Evolutionary conservation across 2,797 vertebrate species (phyloP).

Genomic region (Arrhamphus sclerolepis): DNA sequence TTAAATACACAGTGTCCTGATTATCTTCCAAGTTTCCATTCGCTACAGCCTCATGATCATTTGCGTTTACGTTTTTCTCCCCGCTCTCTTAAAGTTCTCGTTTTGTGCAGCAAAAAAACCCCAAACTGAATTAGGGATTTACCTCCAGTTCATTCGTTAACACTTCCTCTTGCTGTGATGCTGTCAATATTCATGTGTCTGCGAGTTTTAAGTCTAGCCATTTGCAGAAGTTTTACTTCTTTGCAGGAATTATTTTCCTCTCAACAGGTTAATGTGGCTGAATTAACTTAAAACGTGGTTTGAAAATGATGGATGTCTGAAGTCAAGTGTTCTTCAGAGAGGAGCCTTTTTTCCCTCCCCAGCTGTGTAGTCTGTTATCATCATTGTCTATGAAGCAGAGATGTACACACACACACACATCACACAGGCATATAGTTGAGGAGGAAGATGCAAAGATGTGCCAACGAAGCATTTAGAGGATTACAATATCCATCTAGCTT

Average conservation of each 20-base stretch:
- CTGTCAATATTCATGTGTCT: no score
- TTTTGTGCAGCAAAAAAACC: no score
- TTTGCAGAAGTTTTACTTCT: no score
- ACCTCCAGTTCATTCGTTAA: no score
- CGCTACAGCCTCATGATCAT: background rate
- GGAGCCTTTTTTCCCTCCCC: background rate
- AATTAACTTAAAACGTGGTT: constrained; percentile 26
- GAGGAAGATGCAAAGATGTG: constrained; percentile 1
- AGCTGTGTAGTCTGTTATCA: constrained; percentile 26
- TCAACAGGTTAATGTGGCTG: constrained; percentile 30
- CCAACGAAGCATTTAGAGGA: constrained; percentile 31
- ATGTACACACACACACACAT: constrained; percentile 12
- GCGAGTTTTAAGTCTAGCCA: no score
- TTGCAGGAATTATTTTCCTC: constrained; percentile 23
- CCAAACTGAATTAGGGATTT: no score
- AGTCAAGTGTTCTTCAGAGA: constrained; percentile 18
- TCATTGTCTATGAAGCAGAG: constrained; percentile 34
- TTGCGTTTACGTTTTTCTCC: no score
- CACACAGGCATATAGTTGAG: background rate
- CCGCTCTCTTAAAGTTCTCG: no score
- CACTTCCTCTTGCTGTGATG: no score
- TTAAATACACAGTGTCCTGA: background rate
- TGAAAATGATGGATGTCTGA: constrained; percentile 34
- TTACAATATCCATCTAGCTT: constrained; percentile 53
- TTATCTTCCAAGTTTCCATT: background rate